Percentiles rank a stretch among this genome's conserved stretches.
These are phyloP conservation scores for Noctua comes DNA, from an alignment of 2,888 invertebrate genomes.

Conservation along the genomic window DNA sequence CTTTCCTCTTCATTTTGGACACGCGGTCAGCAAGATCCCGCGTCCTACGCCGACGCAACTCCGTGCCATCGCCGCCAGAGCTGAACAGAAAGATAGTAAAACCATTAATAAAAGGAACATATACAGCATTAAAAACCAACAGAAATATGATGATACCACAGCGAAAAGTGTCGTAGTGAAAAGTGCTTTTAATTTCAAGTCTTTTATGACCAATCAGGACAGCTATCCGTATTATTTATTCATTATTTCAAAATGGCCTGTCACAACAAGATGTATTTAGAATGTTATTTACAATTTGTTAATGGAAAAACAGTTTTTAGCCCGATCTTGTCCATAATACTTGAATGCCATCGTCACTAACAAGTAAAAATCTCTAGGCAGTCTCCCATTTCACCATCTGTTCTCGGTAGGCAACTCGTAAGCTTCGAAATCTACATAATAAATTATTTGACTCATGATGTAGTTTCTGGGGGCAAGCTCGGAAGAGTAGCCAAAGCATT, in stretches of 20 bases:
- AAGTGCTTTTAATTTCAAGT: not conserved
- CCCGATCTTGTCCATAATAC: not conserved
- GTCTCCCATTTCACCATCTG: not conserved
- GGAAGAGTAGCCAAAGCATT: not conserved
- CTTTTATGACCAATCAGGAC: not conserved
- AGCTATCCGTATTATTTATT: not conserved
- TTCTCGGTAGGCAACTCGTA: not conserved
- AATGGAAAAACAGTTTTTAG: not conserved
- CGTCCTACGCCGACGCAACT: constrained; percentile 76
- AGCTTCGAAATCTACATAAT: not conserved
- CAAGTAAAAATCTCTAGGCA: not conserved
- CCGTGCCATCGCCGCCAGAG: constrained; percentile 65
- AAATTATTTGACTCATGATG: not conserved
- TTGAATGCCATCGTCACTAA: not conserved
- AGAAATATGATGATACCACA: not conserved
- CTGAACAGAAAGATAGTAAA: constrained; percentile 14
- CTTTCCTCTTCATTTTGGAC: constrained; percentile 91
- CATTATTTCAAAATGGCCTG: not conserved
- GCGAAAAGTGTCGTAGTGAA: not conserved
- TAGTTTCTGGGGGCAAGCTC: not conserved
- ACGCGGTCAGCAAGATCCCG: constrained; percentile 81
- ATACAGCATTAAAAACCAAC: not conserved
- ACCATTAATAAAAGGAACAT: too few relatives aligned
- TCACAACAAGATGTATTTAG: not conserved
- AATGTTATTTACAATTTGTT: not conserved